Percentiles rank a stretch among this genome's conserved stretches.
Evolutionary conservation across 2,113 vertebrate species (phyloP).

Genomic region (Odontesthes bonariensis): DNA sequence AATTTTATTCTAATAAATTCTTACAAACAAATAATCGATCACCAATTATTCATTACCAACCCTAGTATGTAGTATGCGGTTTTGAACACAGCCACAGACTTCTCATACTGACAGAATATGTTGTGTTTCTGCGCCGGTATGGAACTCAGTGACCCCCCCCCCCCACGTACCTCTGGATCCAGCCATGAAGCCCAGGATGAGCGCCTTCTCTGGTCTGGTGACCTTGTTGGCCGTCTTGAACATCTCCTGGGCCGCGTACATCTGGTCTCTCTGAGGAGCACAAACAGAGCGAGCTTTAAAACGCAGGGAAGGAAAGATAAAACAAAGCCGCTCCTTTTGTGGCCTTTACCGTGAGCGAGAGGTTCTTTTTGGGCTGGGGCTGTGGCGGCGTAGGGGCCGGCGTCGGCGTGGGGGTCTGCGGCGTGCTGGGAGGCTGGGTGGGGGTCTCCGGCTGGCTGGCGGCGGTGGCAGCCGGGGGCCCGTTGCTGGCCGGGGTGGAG

Average conservation of each 20-base stretch:
- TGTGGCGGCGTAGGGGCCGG: slow-evolving; percentile 67
- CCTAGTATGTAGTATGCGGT: too few relatives aligned
- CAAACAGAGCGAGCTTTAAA: slow-evolving; percentile 15
- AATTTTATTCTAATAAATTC: too few relatives aligned
- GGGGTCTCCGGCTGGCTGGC: slow-evolving; percentile 87
- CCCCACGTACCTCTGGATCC: slow-evolving; percentile 91
- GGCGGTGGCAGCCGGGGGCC: slow-evolving; percentile 82
- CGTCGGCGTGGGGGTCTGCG: slow-evolving; percentile 72
- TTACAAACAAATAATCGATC: too few relatives aligned
- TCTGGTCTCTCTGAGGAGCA: slow-evolving; percentile 91
- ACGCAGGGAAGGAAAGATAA: background rate
- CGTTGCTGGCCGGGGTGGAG: slow-evolving; percentile 88
- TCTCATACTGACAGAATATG: too few relatives aligned
- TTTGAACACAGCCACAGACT: too few relatives aligned
- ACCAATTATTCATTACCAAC: too few relatives aligned
- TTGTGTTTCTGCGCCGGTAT: too few relatives aligned
- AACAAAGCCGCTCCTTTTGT: accelerated
- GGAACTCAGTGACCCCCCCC: too few relatives aligned
- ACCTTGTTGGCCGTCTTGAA: slow-evolving; percentile 99
- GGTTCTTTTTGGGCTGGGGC: slow-evolving; percentile 90
- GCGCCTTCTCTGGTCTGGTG: slow-evolving; percentile 96
- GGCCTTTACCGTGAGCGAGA: slow-evolving; percentile 91
- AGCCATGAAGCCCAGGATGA: slow-evolving; percentile 99
- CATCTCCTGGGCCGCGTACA: slow-evolving; percentile 98
- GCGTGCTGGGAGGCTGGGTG: slow-evolving; percentile 86